Percentiles rank a stretch among this genome's conserved stretches.
These are phyloP conservation scores for Tapirus indicus DNA, from an alignment of 2,797 vertebrate species.

Conservation along the genomic window DNA sequence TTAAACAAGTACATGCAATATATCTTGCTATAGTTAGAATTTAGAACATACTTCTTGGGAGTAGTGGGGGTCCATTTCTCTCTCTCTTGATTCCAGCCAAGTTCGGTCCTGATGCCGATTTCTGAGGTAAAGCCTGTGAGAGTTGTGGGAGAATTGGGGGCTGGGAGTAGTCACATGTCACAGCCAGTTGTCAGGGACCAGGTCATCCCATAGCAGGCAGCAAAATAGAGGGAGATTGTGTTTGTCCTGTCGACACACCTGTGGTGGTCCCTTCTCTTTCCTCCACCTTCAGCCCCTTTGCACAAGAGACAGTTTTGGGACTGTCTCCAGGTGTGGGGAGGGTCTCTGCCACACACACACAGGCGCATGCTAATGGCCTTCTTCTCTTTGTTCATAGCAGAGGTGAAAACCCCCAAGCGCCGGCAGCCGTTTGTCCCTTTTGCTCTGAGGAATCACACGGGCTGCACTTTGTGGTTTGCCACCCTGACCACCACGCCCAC, in stretches of 20 bases:
- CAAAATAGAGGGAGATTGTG: not conserved
- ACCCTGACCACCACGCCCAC: slow-evolving; percentile 98
- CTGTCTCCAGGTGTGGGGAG: not conserved
- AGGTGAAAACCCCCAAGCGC: slow-evolving; percentile 95
- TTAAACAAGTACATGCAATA: not conserved
- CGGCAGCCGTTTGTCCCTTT: slow-evolving; percentile 97
- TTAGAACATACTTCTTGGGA: not conserved
- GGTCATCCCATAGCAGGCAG: not conserved
- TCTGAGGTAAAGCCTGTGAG: not conserved
- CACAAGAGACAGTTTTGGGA: not conserved
- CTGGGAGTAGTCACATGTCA: not conserved
- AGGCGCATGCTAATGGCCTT: not conserved
- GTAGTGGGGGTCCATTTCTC: not conserved
- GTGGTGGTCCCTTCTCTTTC: not conserved
- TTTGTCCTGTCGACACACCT: not conserved
- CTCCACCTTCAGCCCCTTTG: not conserved
- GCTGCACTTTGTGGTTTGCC: slow-evolving; percentile 98
- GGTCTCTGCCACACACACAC: not conserved
- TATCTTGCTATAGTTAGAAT: not conserved
- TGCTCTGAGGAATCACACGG: slow-evolving; percentile 97
- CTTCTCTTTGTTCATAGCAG: slow-evolving; percentile 85
- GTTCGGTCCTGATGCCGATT: not conserved
- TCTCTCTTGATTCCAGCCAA: not conserved
- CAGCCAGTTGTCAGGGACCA: not conserved
- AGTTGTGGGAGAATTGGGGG: not conserved